phyloP scores from a whole-genome alignment of 2,113 vertebrate genomes.

The Casuarius casuarius region DNA sequence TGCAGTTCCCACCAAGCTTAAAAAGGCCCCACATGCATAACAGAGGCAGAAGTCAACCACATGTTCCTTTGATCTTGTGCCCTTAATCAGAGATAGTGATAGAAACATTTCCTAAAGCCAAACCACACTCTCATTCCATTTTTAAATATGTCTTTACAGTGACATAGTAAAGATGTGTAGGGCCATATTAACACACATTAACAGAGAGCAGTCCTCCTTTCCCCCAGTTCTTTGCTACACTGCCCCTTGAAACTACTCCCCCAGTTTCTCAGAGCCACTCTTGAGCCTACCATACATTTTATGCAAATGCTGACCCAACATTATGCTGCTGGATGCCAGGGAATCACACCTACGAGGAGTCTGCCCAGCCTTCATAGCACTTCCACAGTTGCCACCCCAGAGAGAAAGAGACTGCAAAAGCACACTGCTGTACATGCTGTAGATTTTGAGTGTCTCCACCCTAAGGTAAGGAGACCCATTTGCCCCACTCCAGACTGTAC shows the following conservation, averaged over 20 bases:
- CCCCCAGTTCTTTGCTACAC: not conserved
- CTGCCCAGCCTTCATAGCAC: not conserved
- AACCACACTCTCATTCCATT: conserved; percentile 52
- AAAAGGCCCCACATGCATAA: conserved; percentile 52
- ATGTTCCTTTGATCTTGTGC: conserved; percentile 55
- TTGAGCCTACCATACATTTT: not conserved
- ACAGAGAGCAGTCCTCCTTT: not conserved
- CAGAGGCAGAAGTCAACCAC: conserved; percentile 57
- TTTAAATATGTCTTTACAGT: conserved; percentile 44
- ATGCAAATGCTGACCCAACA: not conserved
- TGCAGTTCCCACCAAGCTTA: conserved; percentile 63
- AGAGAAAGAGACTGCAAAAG: not conserved
- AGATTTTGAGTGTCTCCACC: not conserved
- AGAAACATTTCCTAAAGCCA: conserved; percentile 61
- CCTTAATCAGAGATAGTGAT: conserved; percentile 29
- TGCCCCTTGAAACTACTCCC: not conserved
- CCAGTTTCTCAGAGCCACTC: not conserved
- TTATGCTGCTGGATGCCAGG: not conserved
- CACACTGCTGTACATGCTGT: accelerated
- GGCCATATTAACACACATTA: not conserved
- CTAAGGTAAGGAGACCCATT: not conserved
- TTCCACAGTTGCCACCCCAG: accelerated
- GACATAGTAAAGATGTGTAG: conserved; percentile 7
- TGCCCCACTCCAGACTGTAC: not conserved
- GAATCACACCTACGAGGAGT: not conserved